A percentile compares a stretch with the other conserved stretches of the same genome.
Conservation (phyloP, 2,797 vertebrate genomes). For the Oreochromis mossambicus region DNA sequence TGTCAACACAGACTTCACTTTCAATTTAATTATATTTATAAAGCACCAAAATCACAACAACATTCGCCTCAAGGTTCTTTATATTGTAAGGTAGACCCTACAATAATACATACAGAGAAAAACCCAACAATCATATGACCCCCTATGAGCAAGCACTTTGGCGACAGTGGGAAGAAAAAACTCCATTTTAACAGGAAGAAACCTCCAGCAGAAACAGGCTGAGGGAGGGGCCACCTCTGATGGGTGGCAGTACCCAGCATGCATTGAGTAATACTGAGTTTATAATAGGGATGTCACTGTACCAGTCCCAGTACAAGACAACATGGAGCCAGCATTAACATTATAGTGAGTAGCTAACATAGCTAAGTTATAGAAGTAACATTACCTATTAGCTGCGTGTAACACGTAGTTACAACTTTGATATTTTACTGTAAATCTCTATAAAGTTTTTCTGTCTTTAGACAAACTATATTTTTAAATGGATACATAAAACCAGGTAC, state of each 20-base stretch:
- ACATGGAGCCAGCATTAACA: not conserved
- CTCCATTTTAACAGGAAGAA: not conserved
- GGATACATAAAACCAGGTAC: not conserved
- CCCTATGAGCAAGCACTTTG: not conserved
- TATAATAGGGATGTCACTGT: not conserved
- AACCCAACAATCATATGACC: rapidly evolving
- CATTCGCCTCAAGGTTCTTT: not conserved
- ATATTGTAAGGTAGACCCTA: rapidly evolving
- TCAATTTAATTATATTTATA: rapidly evolving
- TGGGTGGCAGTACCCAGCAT: not conserved
- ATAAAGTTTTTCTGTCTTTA: not conserved
- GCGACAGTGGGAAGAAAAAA: not conserved
- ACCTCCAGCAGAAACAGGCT: not conserved
- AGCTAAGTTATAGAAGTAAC: not conserved
- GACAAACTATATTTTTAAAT: not conserved
- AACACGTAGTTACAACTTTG: not conserved
- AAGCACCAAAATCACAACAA: not conserved
- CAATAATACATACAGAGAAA: not conserved
- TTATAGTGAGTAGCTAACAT: not conserved
- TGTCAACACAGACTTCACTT: not conserved
- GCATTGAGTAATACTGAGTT: not conserved
- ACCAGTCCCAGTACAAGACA: not conserved
- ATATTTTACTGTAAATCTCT: not conserved
- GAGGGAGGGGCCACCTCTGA: not conserved
- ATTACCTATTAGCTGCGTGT: not conserved